Evolutionary conservation across 1,140 invertebrate genomes (phyloP).

Genomic region (Panagrolaimus sp.): DNA sequence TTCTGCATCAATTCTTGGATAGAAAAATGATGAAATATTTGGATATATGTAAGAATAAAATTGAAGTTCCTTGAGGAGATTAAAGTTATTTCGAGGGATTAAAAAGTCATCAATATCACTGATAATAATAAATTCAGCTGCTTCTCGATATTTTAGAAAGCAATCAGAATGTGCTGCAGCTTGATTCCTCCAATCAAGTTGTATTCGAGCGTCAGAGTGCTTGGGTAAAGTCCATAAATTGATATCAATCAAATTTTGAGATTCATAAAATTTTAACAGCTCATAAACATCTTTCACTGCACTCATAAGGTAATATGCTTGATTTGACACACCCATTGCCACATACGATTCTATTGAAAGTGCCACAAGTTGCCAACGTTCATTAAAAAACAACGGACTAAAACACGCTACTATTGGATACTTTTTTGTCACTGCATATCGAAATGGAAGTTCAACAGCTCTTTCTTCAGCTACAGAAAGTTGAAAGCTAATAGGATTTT

Average conservation of each 20-base stretch:
- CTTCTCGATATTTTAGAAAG: conserved; percentile 32
- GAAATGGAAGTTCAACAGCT: not conserved
- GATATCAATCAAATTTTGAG: no score
- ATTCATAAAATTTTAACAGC: no score
- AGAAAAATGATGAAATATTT: no score
- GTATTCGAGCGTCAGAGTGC: not conserved
- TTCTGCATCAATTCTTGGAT: no score
- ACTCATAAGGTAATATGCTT: conserved; percentile 5
- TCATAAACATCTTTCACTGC: no score
- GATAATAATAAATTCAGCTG: conserved; percentile 27
- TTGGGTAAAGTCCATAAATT: not conserved
- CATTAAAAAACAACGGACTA: not conserved
- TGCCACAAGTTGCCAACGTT: not conserved
- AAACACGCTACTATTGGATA: not conserved
- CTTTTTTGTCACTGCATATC: not conserved
- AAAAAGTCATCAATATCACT: conserved; percentile 32
- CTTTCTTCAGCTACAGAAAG: not conserved
- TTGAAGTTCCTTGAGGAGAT: no score
- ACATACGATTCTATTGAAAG: not conserved
- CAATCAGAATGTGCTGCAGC: conserved; percentile 34
- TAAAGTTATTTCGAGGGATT: no score
- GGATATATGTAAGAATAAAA: no score
- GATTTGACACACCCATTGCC: not conserved
- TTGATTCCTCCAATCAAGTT: conserved; percentile 36
- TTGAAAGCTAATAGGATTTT: no score